Conservation (phyloP, 2,113 vertebrate genomes). For the Phodopus roborovskii region DNA sequence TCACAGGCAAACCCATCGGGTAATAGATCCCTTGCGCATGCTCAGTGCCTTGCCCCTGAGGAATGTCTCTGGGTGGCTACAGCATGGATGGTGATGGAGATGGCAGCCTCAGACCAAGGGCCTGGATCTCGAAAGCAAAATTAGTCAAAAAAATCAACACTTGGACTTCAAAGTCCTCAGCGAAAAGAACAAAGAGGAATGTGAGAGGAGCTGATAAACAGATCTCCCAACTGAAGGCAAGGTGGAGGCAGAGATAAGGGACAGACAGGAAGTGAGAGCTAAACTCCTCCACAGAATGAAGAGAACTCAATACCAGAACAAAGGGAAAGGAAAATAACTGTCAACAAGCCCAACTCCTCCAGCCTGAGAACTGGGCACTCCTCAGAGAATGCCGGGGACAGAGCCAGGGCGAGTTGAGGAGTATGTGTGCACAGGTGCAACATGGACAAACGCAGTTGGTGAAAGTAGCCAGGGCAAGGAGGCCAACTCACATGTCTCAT, state of each 20-base stretch:
- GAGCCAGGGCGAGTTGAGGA: background rate
- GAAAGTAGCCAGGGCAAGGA: background rate
- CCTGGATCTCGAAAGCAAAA: constrained; percentile 50
- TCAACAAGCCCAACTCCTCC: background rate
- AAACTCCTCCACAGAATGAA: background rate
- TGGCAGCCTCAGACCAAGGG: background rate
- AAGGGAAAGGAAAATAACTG: constrained; percentile 16
- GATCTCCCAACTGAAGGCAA: constrained; percentile 77
- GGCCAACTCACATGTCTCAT: background rate
- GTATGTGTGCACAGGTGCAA: background rate
- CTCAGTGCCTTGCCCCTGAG: background rate
- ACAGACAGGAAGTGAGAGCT: constrained; percentile 75
- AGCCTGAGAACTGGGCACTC: background rate
- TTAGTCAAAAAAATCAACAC: background rate
- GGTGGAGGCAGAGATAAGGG: constrained; percentile 74
- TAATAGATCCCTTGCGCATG: background rate
- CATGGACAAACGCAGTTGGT: background rate
- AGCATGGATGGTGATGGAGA: background rate
- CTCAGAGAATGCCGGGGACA: background rate
- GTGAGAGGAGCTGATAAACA: constrained; percentile 69
- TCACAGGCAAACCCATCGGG: background rate
- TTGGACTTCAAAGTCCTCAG: background rate
- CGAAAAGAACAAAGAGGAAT: constrained; percentile 55
- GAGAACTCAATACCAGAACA: constrained; percentile 41
- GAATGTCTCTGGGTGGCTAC: background rate